Percentiles rank a stretch among this genome's conserved stretches.
Conservation (phyloP, 2,888 invertebrate species). For the Antitype chi region DNA sequence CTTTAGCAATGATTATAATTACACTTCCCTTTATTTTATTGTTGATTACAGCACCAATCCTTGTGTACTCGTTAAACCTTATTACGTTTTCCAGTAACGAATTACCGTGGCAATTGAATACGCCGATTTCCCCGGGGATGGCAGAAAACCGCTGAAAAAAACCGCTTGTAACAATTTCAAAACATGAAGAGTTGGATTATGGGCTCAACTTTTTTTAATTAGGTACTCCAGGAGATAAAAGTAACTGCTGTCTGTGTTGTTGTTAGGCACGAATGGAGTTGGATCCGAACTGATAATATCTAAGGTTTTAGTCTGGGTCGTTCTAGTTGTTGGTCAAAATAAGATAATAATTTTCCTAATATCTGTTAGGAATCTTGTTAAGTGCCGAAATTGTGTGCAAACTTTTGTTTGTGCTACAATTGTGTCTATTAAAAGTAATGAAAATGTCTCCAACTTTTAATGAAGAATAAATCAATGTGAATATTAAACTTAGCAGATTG, state of each 20-base stretch:
- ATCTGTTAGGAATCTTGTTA: constrained; percentile 34
- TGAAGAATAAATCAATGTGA: neutral
- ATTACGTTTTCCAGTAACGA: constrained; percentile 60
- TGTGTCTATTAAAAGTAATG: constrained; percentile 14
- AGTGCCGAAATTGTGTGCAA: constrained; percentile 23
- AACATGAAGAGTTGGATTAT: constrained; percentile 64
- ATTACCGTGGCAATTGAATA: constrained; percentile 64
- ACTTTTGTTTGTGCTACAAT: constrained; percentile 43
- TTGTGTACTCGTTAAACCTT: constrained; percentile 54
- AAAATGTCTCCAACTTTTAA: constrained; percentile 19
- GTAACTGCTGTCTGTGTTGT: constrained; percentile 40
- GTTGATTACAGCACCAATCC: constrained; percentile 49
- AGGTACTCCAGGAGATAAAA: constrained; percentile 61
- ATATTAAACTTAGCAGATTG: constrained; percentile 19
- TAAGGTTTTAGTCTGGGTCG: constrained; percentile 6
- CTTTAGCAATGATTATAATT: constrained; percentile 52
- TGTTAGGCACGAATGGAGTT: constrained; percentile 35
- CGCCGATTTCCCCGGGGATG: constrained; percentile 60
- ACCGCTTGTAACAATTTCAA: constrained; percentile 59
- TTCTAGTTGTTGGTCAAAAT: constrained; percentile 52
- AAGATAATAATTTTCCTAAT: constrained; percentile 46
- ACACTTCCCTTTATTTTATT: constrained; percentile 53
- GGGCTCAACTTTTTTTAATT: constrained; percentile 63
- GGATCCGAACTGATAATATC: constrained; percentile 24
- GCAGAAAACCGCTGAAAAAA: constrained; percentile 53